Evolutionary conservation across 1,140 invertebrate genomes (phyloP).

Genomic region (Euwallacea similis): DNA sequence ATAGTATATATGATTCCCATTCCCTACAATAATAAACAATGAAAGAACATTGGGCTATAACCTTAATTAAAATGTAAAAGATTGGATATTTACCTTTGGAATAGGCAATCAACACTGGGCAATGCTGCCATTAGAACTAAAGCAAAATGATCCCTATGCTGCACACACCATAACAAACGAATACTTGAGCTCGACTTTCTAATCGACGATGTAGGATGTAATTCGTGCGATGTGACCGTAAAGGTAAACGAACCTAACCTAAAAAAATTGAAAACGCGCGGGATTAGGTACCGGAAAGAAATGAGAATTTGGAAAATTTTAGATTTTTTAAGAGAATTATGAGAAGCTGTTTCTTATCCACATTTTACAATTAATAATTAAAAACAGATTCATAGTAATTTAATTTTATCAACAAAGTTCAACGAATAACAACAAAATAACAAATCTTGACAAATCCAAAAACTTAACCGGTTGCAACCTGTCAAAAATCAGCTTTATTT

Average conservation of each 20-base stretch:
- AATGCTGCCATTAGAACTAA: not conserved
- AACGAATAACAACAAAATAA: too few relatives aligned
- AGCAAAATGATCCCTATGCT: not conserved
- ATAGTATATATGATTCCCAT: not conserved
- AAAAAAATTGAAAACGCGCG: conserved; percentile 29
- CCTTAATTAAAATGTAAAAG: not conserved
- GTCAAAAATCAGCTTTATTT: too few relatives aligned
- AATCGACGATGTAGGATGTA: conserved; percentile 22
- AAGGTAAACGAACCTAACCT: conserved; percentile 37
- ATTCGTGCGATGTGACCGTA: conserved; percentile 18
- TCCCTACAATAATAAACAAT: not conserved
- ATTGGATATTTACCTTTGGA: not conserved
- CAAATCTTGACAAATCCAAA: too few relatives aligned
- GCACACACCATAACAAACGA: not conserved
- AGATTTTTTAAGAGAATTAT: too few relatives aligned
- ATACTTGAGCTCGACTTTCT: conserved; percentile 2
- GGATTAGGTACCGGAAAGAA: not conserved
- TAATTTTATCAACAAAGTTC: too few relatives aligned
- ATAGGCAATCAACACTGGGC: not conserved
- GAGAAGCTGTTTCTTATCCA: too few relatives aligned
- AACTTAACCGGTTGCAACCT: too few relatives aligned
- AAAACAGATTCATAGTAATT: too few relatives aligned
- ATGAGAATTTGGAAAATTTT: too few relatives aligned
- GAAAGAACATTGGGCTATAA: not conserved
- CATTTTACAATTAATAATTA: too few relatives aligned